Conservation (phyloP, 2,888 invertebrate species). For the Desoria tigrina region DNA sequence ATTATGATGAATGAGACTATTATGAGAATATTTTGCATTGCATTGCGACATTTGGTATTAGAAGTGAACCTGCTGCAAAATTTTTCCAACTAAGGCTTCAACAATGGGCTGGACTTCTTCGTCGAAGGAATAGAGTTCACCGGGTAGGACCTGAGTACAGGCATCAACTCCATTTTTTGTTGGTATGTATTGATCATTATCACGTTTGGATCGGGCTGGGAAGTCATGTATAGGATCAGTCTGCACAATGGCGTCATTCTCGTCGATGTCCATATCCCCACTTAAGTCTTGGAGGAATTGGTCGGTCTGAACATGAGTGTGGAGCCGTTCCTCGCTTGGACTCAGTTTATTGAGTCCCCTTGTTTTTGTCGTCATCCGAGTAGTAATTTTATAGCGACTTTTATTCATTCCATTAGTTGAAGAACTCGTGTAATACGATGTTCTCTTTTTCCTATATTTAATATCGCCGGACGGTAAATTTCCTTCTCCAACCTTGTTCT, state of each 20-base stretch:
- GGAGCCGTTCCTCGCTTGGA: slow-evolving; percentile 77
- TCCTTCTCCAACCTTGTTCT: slow-evolving; percentile 6
- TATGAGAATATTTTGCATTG: too few species aligned
- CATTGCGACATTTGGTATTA: too few species aligned
- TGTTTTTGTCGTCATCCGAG: slow-evolving; percentile 34
- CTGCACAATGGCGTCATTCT: slow-evolving; percentile 48
- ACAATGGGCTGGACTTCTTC: slow-evolving; percentile 85
- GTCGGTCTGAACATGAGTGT: slow-evolving; percentile 87
- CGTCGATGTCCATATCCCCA: slow-evolving; percentile 31
- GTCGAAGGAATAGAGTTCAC: slow-evolving; percentile 90
- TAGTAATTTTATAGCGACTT: slow-evolving; percentile 37
- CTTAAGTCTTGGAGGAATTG: slow-evolving; percentile 75
- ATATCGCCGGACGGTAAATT: background rate
- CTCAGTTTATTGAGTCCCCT: slow-evolving; percentile 5
- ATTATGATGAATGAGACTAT: background rate
- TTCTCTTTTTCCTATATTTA: slow-evolving; percentile 8
- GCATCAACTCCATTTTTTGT: slow-evolving; percentile 78
- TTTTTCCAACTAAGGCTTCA: slow-evolving; percentile 84
- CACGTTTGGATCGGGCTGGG: slow-evolving; percentile 10
- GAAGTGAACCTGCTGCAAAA: slow-evolving; percentile 69
- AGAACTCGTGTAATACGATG: background rate
- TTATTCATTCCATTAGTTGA: slow-evolving; percentile 16
- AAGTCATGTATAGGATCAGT: slow-evolving; percentile 45
- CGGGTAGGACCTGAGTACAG: slow-evolving; percentile 83
- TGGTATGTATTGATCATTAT: slow-evolving; percentile 64